phyloP scores from a whole-genome alignment of 2,888 invertebrate genomes.

The Tolmerus cingulatus region DNA sequence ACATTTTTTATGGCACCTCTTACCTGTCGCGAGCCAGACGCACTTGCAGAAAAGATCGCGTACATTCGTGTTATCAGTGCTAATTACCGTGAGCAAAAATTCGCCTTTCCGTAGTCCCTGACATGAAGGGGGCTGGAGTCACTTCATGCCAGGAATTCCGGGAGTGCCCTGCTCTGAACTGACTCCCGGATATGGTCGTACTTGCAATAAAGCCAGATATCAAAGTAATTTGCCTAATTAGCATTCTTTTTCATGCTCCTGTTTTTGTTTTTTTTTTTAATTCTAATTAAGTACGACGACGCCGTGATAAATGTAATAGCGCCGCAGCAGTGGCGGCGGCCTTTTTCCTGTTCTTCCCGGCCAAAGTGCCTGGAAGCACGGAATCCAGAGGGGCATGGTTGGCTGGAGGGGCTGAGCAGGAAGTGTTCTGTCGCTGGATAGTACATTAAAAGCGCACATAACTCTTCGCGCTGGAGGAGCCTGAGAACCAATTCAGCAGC shows the following conservation, averaged over 20 bases:
- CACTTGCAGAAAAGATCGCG: not conserved
- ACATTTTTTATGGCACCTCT: not conserved
- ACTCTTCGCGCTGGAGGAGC: not conserved
- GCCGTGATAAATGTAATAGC: constrained; percentile 26
- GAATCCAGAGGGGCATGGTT: not conserved
- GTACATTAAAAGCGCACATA: constrained; percentile 32
- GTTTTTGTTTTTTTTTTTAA: constrained; percentile 8
- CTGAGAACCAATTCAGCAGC: constrained; percentile 20
- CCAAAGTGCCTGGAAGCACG: not conserved
- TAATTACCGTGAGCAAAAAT: not conserved
- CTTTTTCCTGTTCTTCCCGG: not conserved
- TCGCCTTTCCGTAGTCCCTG: not conserved
- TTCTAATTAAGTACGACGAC: constrained; percentile 27
- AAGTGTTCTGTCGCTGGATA: constrained; percentile 30
- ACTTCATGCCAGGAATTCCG: not conserved
- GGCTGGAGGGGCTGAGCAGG: not conserved
- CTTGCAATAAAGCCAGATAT: constrained; percentile 12
- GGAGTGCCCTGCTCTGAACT: not conserved
- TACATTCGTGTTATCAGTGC: not conserved
- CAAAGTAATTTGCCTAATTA: constrained; percentile 30
- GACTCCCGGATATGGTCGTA: not conserved
- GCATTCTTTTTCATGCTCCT: constrained; percentile 17
- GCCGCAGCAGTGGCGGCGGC: not conserved
- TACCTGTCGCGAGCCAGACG: not conserved
- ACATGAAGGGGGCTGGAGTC: not conserved